phyloP scores from a whole-genome alignment of 2,113 vertebrate genomes.

The Pseudorasbora parva region DNA sequence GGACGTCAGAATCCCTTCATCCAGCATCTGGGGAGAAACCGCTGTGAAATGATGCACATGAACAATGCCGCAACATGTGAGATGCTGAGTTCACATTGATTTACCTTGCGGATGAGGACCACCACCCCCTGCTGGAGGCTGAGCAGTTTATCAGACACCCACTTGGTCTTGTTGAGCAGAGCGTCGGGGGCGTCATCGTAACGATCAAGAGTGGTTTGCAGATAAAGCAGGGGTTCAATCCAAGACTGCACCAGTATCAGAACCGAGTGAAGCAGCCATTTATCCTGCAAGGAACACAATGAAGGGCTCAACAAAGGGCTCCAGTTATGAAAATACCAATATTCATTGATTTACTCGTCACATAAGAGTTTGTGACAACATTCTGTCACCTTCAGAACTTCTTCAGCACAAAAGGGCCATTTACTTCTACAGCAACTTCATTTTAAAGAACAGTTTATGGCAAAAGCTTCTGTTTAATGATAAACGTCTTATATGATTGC shows the following conservation, averaged over 20 bases:
- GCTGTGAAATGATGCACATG: background rate
- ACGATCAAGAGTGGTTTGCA: slow-evolving; percentile 70
- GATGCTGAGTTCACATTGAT: background rate
- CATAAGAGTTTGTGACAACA: background rate
- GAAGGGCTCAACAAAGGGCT: background rate
- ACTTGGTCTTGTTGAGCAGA: slow-evolving; percentile 78
- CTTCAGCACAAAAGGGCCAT: background rate
- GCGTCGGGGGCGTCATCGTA: slow-evolving; percentile 68
- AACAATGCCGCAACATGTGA: background rate
- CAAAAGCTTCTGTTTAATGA: no score
- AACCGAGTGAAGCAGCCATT: slow-evolving; percentile 75
- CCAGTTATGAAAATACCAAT: background rate
- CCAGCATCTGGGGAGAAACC: slow-evolving; percentile 68
- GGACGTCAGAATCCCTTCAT: slow-evolving; percentile 60
- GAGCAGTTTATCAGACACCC: slow-evolving; percentile 76
- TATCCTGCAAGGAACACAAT: slow-evolving; percentile 65
- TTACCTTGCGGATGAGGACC: slow-evolving; percentile 76
- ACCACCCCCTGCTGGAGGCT: slow-evolving; percentile 77
- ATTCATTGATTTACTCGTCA: background rate
- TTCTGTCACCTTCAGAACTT: background rate
- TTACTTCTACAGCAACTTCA: background rate
- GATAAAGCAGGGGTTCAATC: slow-evolving; percentile 73
- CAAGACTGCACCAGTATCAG: slow-evolving; percentile 76
- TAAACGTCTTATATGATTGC: no score
- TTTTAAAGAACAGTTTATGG: no score